These are phyloP conservation scores for Mormyrops boulengeri DNA, from an alignment of 2,797 vertebrate species.

Conservation along the genomic window DNA sequence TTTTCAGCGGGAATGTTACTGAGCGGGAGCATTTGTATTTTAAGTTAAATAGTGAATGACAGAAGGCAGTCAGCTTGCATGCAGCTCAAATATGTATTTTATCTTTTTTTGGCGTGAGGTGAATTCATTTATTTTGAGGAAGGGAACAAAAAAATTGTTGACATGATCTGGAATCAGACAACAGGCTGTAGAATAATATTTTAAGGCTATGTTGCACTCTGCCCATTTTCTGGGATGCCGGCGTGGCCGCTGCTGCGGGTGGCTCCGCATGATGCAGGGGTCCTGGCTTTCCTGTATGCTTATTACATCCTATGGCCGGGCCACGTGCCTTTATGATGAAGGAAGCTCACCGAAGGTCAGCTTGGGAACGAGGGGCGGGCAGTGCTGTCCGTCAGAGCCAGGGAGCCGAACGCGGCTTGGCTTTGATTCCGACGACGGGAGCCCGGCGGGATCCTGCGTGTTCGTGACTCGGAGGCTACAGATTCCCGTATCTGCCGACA, in stretches of 20 bases:
- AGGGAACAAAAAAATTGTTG: background rate
- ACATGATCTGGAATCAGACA: background rate
- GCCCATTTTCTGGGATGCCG: background rate
- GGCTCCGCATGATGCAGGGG: background rate
- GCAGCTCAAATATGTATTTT: background rate
- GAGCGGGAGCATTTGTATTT: background rate
- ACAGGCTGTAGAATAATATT: background rate
- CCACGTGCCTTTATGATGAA: background rate
- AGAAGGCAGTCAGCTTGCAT: background rate
- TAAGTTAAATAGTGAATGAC: slow-evolving; percentile 1
- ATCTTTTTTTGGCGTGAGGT: background rate
- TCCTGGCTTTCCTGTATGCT: background rate
- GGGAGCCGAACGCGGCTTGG: background rate
- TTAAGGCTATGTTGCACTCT: background rate
- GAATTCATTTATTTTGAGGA: background rate
- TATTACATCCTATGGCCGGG: background rate
- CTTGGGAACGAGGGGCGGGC: background rate
- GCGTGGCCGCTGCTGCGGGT: no score
- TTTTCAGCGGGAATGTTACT: background rate
- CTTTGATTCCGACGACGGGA: background rate
- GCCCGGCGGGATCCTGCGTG: background rate
- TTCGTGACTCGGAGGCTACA: background rate
- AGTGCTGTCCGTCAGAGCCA: background rate
- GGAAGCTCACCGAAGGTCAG: background rate
- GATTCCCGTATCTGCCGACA: background rate